Evolutionary conservation across 1,140 invertebrate genomes (phyloP), one percentile per base, ranked within the genome.

Genomic region (Oedothorax gibbosus): DNA sequence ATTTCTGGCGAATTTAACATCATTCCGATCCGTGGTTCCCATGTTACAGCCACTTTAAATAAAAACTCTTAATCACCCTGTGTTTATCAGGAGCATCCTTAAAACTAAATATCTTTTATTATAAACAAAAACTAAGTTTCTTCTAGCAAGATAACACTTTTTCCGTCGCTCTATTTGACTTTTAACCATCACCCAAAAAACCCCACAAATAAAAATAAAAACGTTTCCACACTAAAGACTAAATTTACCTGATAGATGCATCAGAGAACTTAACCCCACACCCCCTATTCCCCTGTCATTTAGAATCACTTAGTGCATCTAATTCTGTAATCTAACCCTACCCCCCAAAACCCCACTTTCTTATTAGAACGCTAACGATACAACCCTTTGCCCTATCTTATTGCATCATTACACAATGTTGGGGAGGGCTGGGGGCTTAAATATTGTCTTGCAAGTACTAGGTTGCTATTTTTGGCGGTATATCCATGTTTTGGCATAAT

Each of bases 221-320:
- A 51, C 10, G 0, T 50, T 21, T 14, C 72, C n/a, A 0, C 57
- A 5, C 18, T 9, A 20, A 56, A 56, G 78, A 62, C n/a, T 71
- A 35, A 35, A 35, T 35, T 54, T 60, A 49, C 21, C 66, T 69
- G 78, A 81, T 81, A 71, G 51, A 81, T 81, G 78, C 60, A 56
- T 64, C 60, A 35, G 35, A 35, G 35, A 35, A 35, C 51, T 71
- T 53, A 56, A 35, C 60, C 20, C 64, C 50, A 81, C 69, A 81
- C 35, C 78, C 78, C 78, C 54, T 35, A 35, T 35, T 35, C 35
- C 68, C 76, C 53, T 20, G 76, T 81, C 78, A 81, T 81, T 81
- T 81, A 81, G 78, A 81, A 81, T 81, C 78, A 81, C 78, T 81
- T 81, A 81, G 78, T 81, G 20, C 65, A 54, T 68, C 57, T 81